Evolutionary conservation across 2,888 invertebrate genomes (phyloP), one percentile per base, ranked within the genome.

Genomic region (Leptothorax acervorum): DNA sequence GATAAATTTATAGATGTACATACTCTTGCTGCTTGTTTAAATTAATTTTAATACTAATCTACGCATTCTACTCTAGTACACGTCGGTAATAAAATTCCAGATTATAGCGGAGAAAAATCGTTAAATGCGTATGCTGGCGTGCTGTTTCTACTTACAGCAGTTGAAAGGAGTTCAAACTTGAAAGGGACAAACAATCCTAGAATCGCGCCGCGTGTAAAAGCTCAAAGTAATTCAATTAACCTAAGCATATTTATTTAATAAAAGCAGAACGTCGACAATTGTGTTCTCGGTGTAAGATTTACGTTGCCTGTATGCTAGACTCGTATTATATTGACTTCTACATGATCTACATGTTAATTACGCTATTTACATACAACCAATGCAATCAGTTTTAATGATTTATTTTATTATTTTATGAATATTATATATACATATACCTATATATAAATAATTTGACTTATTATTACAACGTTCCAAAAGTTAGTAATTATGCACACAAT

Each of bases 201-300:
- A 60, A 15, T 28, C 35, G 23, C 31, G 15, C 31, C 9, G 35
- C 3, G 18, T 31, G 45, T 65, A 83, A 81, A 85, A 84, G 57
- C 73, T 62, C 71, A 42, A 75, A 82, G 75, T 45, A 53, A 87
- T 62, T 60, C 53, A 86, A 60, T 45, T 78, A 76, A 62, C 66
- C 51, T 71, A 71, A 87, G 62, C 74, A 63, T 51, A 81, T 83
- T 88, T 90, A 62, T 74, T 53, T 66, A 71, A 85, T 78, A 79
- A 85, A 85, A 86, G 82, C 65, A 39, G 66, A 9, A 71, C 51
- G 28, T 45, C 60, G 81, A 89, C 79, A 89, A 89, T 86, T 81
- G 73, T 83, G 73, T 90, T 90, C 76, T 57, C 45, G 51, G 70
- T 68, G 71, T 76, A 68, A 35, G 53, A 76, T 84, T 88, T 82